Evolutionary conservation across 2,113 vertebrate genomes (phyloP).

Genomic region (Mastomys natalensis): DNA sequence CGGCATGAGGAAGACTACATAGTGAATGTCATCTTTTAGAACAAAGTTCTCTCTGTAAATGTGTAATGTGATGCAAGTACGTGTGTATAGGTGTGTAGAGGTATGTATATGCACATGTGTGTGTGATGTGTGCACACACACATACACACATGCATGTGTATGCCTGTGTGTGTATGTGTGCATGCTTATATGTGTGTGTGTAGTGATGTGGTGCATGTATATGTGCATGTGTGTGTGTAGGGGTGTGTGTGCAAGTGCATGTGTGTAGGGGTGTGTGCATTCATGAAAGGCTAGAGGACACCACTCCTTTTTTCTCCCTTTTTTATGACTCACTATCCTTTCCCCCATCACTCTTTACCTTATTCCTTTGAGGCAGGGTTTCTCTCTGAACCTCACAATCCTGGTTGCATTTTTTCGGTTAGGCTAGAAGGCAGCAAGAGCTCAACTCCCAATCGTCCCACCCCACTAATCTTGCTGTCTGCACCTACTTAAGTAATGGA

Average conservation of each 20-base stretch:
- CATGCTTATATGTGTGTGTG: neutral
- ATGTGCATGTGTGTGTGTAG: neutral
- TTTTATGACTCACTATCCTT: neutral
- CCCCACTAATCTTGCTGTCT: too few relatives aligned
- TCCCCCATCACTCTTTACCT: neutral
- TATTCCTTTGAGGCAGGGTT: neutral
- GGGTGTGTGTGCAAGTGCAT: neutral
- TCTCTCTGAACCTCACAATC: neutral
- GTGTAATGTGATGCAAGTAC: neutral
- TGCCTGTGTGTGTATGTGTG: too few relatives aligned
- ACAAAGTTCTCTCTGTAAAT: neutral
- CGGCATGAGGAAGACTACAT: neutral
- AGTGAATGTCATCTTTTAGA: too few relatives aligned
- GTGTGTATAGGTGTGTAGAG: neutral
- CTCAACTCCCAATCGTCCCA: too few relatives aligned
- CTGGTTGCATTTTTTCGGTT: too few relatives aligned
- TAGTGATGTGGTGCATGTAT: neutral
- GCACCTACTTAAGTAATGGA: neutral
- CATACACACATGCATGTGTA: accelerated
- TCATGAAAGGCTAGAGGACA: neutral
- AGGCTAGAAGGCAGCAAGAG: neutral
- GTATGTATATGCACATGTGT: neutral
- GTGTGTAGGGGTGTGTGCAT: neutral
- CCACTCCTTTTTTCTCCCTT: neutral
- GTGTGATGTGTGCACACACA: neutral